A percentile compares a stretch with the other conserved stretches of the same genome.
Conservation (phyloP, 2,888 invertebrate species). For the Oasisia sp. region DNA sequence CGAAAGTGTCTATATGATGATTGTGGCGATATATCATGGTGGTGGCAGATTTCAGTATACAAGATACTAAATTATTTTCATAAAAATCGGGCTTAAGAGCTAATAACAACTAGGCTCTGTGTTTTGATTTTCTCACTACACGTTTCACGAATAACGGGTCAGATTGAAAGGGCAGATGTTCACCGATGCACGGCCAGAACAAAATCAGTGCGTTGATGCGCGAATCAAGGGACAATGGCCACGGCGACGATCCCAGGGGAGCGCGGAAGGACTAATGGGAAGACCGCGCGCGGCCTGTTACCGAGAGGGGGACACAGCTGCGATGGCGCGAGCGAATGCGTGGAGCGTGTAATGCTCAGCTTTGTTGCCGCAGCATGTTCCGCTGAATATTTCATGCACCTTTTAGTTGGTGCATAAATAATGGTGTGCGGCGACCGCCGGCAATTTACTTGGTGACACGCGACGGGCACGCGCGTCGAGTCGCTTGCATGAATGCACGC, state of each 20-base stretch:
- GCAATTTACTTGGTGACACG: neutral
- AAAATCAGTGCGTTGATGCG: neutral
- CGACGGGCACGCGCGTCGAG: neutral
- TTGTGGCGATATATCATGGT: too few species aligned
- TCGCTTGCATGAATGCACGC: constrained; percentile 13
- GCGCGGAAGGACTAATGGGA: neutral
- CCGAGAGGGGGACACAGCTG: neutral
- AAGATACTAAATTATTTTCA: too few species aligned
- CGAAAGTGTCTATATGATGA: too few species aligned
- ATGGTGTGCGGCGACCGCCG: neutral
- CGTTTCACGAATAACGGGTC: neutral
- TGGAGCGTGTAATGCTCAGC: neutral
- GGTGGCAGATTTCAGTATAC: too few species aligned
- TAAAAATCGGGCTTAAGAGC: neutral
- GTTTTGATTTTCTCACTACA: neutral
- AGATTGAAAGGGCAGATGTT: constrained; percentile 13
- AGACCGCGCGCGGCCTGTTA: neutral
- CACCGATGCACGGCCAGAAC: constrained; percentile 9
- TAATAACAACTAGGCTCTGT: neutral
- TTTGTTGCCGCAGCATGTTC: neutral
- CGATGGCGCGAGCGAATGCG: neutral
- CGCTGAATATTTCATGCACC: constrained; percentile 17
- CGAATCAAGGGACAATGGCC: neutral
- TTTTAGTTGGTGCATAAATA: constrained; percentile 13
- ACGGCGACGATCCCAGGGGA: neutral